Percentiles rank a stretch among this genome's conserved stretches.
Conservation (phyloP, 2,797 vertebrate genomes). For the Masticophis lateralis region DNA sequence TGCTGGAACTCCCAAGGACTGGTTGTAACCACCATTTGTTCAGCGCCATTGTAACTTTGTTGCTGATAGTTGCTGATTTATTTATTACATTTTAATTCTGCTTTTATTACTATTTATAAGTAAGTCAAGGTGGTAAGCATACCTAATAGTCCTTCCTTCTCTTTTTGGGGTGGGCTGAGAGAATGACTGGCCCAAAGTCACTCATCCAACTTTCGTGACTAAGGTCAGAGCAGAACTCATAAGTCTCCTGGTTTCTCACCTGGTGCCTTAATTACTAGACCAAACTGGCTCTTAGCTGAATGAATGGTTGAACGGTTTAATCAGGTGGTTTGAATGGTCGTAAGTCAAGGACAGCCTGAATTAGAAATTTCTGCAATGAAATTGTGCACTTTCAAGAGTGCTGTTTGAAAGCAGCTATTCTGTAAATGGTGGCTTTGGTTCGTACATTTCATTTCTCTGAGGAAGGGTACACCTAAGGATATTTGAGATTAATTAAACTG, state of each 20-base stretch:
- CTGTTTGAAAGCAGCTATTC: neutral
- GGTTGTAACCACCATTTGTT: neutral
- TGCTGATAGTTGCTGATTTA: neutral
- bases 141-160: neutral
- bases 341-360: neutral
- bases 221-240: neutral
- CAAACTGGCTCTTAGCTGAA: neutral
- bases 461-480: neutral
- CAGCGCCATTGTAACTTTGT: neutral
- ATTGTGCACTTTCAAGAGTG: neutral
- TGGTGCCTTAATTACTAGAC: neutral
- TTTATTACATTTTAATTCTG: neutral
- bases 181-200: neutral
- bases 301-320: neutral
- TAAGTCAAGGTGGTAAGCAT: neutral
- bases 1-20: neutral
- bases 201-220: neutral
- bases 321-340: neutral
- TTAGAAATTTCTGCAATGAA: neutral
- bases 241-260: neutral
- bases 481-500: neutral
- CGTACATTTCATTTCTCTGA: neutral
- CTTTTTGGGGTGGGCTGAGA: neutral
- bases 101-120: neutral
- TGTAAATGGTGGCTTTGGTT: neutral